Base-by-base conservation (phyloP, 2,888 invertebrate genomes). In the Tipula unca region DNA sequence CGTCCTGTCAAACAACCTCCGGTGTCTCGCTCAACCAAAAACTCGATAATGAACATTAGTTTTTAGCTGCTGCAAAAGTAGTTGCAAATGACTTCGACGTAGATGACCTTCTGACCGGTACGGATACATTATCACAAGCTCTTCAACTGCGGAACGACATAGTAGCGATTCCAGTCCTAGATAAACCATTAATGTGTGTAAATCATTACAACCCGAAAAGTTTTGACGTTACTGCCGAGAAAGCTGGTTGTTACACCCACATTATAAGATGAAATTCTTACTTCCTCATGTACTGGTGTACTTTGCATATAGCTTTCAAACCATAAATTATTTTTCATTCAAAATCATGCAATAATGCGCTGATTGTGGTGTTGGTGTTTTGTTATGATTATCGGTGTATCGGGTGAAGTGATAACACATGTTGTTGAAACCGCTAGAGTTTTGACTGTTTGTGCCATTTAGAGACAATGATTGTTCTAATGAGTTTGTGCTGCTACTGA, bases 121-220 rank as follows among this genome's bases (percentile, higher is more conserved):
- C n/a, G n/a, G n/a, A n/a, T n/a, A n/a, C n/a, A n/a, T n/a, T n/a
- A n/a, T n/a, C n/a, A n/a, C n/a, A n/a, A n/a, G n/a, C n/a, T n/a
- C n/a, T n/a, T n/a, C n/a, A n/a, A n/a, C n/a, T n/a, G n/a, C n/a
- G n/a, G n/a, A n/a, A n/a, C n/a, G n/a, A n/a, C n/a, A n/a, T n/a
- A n/a, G n/a, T n/a, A n/a, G n/a, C n/a, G n/a, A n/a, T 88, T 94
- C 94, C 87, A 95, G 91, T 87, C 94, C 94, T 86, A 94, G 91
- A 87, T 92, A 92, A 87, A 93, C 92, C 88, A 95, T 87, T 86
- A 91, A 88, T 29, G 90, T 89, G 86, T 90, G 90, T 86, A 91
- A 90, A 87, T 91, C 91, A 87, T 90, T 90, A 86, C 89, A 89
- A 85, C 91, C 90, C n/a, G 89, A 87, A 86, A 91, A 86, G 86